Base-by-base conservation (phyloP, 2,797 vertebrate genomes). In the Chelmon rostratus region DNA sequence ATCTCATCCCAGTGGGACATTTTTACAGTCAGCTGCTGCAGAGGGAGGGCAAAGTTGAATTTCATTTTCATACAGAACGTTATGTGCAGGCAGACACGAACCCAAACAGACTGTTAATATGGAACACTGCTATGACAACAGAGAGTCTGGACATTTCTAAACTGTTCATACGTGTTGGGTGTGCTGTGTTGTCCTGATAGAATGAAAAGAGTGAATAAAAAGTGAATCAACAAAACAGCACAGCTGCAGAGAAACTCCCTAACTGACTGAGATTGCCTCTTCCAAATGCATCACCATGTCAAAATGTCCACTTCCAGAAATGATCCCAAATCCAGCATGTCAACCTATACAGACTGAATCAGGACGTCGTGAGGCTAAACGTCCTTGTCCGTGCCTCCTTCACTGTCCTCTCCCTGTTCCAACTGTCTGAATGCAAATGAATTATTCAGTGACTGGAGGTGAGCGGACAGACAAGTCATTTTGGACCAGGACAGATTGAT, bases 401-500 rank as follows among this genome's bases (percentile, higher is more conserved):
- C 23, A 52, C 58, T 79, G 78, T 81, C 69, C 61, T 64, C 35
- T 54, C 52, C 61, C 40, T 74, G 70, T 46, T 46, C 67, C 73
- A 47, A 23, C 44, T 12, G 58, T 71, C 79, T 77, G 65, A 74
- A 78, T 21, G 7, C 54, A 66, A 61, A 89, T 92, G 62, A 90
- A 91, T 90, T 71, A 90, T 87, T 92, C 78, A 87, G 54, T 47
- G 74, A 76, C 83, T 81, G 76, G 82, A 76, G 73, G 76, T 50
- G 40, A 84, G 71, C 72, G 75, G 67, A 71, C 71, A 82, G 75
- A 86, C 40, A 13, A 56, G 63, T 70, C 42, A 7, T 65, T 81
- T 83, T 86, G 72, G 69, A 77, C 21, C 57, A 11, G 33, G 8
- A 13, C 13, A 68, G 75, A 81, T 76, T 81, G 74, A 84, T 79